Evolutionary conservation across 2,113 vertebrate genomes (phyloP).

Genomic region (Pachycephala philippinensis): DNA sequence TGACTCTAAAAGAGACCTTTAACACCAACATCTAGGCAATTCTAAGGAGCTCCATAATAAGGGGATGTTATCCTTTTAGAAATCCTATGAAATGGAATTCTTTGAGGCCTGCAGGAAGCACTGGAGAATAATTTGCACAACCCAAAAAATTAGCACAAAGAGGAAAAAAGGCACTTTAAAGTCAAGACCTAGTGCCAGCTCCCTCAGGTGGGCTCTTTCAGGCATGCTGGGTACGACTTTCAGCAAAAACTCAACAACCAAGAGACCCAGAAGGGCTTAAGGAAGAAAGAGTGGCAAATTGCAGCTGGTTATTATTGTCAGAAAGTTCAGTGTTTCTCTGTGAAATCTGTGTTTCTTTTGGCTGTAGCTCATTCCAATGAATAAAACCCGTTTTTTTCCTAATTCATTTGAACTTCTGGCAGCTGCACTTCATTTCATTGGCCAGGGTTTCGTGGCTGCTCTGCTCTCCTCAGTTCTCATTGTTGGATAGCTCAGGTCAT

Average conservation of each 20-base stretch:
- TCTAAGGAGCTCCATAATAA: background rate
- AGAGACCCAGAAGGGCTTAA: background rate
- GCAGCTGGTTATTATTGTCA: background rate
- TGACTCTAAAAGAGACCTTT: background rate
- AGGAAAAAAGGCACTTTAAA: background rate
- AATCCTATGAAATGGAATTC: background rate
- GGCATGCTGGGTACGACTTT: background rate
- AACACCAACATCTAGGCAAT: background rate
- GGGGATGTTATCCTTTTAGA: background rate
- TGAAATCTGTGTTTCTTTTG: constrained; percentile 19
- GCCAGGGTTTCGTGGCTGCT: background rate
- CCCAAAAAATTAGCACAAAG: background rate
- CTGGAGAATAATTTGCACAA: background rate
- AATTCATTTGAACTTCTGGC: constrained; percentile 37
- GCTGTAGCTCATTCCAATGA: background rate
- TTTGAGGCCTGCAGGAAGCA: background rate
- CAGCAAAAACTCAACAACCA: background rate
- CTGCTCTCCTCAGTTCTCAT: constrained; percentile 1
- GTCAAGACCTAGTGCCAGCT: background rate
- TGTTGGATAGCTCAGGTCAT: constrained; percentile 3
- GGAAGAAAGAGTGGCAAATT: background rate
- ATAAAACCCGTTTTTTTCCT: background rate
- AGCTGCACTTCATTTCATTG: background rate
- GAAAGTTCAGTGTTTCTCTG: background rate
- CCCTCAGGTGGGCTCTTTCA: background rate